phyloP scores from a whole-genome alignment of 2,113 vertebrate genomes.

The Pelecanoides urinatrix region DNA sequence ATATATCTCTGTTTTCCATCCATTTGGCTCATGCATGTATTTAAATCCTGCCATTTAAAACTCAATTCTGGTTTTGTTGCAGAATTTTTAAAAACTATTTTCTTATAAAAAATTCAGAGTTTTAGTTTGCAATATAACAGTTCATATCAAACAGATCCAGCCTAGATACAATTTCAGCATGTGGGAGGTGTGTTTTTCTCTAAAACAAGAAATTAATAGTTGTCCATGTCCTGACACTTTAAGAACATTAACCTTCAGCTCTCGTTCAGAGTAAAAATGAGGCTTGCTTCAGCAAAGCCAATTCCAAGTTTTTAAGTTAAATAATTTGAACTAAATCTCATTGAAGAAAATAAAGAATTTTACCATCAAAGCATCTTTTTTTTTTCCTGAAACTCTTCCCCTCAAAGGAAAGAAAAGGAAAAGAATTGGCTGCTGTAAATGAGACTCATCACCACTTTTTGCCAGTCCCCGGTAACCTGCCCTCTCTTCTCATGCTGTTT shows the following conservation, averaged over 20 bases:
- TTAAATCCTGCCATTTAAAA: neutral
- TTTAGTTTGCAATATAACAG: neutral
- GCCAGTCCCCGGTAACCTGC: neutral
- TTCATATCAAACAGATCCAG: neutral
- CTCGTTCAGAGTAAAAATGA: neutral
- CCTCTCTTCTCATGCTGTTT: neutral
- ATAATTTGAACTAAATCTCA: neutral
- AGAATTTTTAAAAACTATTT: neutral
- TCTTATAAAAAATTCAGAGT: neutral
- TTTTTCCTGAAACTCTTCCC: neutral
- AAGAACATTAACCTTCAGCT: neutral
- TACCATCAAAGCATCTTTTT: neutral
- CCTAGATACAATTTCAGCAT: neutral
- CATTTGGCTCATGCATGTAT: neutral
- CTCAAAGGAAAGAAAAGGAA: neutral
- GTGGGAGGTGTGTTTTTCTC: neutral
- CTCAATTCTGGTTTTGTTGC: neutral
- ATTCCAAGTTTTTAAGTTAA: neutral
- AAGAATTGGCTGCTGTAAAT: neutral
- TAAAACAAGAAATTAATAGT: neutral
- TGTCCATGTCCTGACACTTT: neutral
- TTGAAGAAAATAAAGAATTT: neutral
- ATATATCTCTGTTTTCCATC: neutral
- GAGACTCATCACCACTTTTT: neutral
- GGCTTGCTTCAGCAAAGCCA: neutral